Conservation (phyloP, 2,797 vertebrate genomes). For the Lerista edwardsae region DNA sequence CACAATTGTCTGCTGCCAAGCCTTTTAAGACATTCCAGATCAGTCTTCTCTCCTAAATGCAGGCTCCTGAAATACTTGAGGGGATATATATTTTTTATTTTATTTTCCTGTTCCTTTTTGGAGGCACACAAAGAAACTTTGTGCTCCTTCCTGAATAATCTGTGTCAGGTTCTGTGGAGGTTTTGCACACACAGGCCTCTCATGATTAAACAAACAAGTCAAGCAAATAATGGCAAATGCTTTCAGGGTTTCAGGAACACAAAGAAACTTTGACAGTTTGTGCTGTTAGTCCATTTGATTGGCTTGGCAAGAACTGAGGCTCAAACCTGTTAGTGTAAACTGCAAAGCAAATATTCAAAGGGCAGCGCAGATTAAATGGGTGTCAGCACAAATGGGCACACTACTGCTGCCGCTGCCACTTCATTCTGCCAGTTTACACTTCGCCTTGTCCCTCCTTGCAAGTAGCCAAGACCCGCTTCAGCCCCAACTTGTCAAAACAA, state of each 20-base stretch:
- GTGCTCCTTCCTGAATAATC: slow-evolving; percentile 20
- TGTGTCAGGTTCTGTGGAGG: slow-evolving; percentile 13
- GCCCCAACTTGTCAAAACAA: slow-evolving; percentile 29
- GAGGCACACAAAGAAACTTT: slow-evolving; percentile 19
- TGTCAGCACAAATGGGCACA: background rate
- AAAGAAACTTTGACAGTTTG: slow-evolving; percentile 26
- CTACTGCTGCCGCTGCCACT: slow-evolving; percentile 23
- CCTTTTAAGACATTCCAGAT: slow-evolving; percentile 46
- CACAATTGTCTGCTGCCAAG: slow-evolving; percentile 49
- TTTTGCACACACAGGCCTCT: slow-evolving; percentile 12
- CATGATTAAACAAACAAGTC: slow-evolving; percentile 7
- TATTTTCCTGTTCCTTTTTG: slow-evolving; percentile 36
- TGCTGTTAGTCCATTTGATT: slow-evolving; percentile 9
- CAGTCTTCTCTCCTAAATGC: slow-evolving; percentile 27
- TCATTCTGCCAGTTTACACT: background rate
- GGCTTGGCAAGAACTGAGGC: slow-evolving; percentile 10
- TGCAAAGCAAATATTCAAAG: slow-evolving; percentile 30
- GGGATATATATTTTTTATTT: slow-evolving; percentile 52
- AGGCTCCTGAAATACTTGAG: slow-evolving; percentile 14
- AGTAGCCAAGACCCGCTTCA: background rate
- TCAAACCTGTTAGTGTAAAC: slow-evolving; percentile 28
- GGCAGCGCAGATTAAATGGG: slow-evolving; percentile 19
- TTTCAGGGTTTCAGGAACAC: slow-evolving; percentile 21
- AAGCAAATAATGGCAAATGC: slow-evolving; percentile 15
- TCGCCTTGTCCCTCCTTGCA: slow-evolving; percentile 12